phyloP scores from a whole-genome alignment of 2,797 vertebrate genomes.

The Melanotaenia trifasciata region DNA sequence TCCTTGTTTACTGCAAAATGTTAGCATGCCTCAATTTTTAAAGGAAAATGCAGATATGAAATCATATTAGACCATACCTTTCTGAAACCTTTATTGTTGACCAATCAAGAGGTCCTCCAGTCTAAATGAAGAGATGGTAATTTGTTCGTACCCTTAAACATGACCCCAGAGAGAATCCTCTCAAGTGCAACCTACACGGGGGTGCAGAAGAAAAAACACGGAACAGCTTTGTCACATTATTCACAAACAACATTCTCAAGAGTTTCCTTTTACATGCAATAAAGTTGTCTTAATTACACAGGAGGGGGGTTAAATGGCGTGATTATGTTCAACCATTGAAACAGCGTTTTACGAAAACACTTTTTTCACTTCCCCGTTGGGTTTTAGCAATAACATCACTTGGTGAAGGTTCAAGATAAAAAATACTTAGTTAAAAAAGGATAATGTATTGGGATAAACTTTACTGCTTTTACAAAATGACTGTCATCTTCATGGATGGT shows the following conservation, averaged over 20 bases:
- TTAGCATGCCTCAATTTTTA: background rate
- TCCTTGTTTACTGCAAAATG: too few relatives aligned
- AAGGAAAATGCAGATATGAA: background rate
- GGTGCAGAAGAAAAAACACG: background rate
- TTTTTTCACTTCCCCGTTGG: background rate
- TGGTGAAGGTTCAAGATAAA: background rate
- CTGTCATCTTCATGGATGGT: too few relatives aligned
- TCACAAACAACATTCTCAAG: background rate
- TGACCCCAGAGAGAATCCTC: too few relatives aligned
- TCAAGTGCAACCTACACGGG: too few relatives aligned
- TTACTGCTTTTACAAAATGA: background rate
- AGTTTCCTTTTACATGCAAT: background rate
- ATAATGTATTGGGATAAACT: background rate
- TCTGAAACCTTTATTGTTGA: background rate
- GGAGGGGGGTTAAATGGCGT: background rate
- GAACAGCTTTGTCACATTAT: background rate
- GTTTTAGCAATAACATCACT: background rate
- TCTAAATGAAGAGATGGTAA: background rate
- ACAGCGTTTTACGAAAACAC: background rate
- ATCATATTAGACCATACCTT: background rate
- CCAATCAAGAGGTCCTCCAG: background rate
- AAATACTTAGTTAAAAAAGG: background rate
- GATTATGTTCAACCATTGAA: background rate
- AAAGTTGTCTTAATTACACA: background rate
- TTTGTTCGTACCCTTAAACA: too few relatives aligned